phyloP scores from a whole-genome alignment of 2,797 vertebrate species.

The Karalla daura region DNA sequence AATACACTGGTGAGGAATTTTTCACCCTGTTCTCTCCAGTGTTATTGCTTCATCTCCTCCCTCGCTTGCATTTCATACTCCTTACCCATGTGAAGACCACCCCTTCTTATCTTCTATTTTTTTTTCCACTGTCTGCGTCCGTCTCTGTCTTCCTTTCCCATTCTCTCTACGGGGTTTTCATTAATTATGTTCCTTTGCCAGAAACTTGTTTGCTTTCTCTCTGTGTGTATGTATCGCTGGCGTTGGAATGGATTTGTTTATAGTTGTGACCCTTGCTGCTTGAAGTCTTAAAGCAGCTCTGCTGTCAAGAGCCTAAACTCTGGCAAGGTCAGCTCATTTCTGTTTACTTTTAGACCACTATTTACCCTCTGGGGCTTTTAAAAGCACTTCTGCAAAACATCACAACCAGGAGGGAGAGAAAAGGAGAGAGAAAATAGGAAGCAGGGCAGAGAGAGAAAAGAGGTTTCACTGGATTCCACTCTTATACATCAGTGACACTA shows the following conservation, averaged over 20 bases:
- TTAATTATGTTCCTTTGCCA: slow-evolving; percentile 79
- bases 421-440: slow-evolving; percentile 39
- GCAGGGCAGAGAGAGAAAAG: slow-evolving; percentile 51
- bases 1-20: slow-evolving; percentile 86
- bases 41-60: slow-evolving; percentile 71
- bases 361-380: slow-evolving; percentile 93
- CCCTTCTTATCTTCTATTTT: slow-evolving; percentile 38
- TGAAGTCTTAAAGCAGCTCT: slow-evolving; percentile 91
- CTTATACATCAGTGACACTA: slow-evolving; percentile 46
- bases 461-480: slow-evolving; percentile 50
- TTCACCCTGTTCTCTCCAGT: slow-evolving; percentile 76
- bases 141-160: slow-evolving; percentile 65
- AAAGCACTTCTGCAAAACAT: slow-evolving; percentile 93
- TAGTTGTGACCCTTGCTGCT: slow-evolving; percentile 91
- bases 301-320: slow-evolving; percentile 92
- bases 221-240: slow-evolving; percentile 77
- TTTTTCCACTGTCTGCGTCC: slow-evolving; percentile 63
- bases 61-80: slow-evolving; percentile 46
- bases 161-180: slow-evolving; percentile 72
- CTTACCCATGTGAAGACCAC: slow-evolving; percentile 50
- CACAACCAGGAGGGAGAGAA: slow-evolving; percentile 82
- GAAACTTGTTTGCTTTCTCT: slow-evolving; percentile 77
- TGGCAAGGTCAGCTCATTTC: slow-evolving; percentile 94
- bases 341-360: slow-evolving; percentile 94
- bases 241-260: slow-evolving; percentile 88